Base-by-base conservation (phyloP, 2,113 vertebrate species). In the Trogon surrucura region DNA sequence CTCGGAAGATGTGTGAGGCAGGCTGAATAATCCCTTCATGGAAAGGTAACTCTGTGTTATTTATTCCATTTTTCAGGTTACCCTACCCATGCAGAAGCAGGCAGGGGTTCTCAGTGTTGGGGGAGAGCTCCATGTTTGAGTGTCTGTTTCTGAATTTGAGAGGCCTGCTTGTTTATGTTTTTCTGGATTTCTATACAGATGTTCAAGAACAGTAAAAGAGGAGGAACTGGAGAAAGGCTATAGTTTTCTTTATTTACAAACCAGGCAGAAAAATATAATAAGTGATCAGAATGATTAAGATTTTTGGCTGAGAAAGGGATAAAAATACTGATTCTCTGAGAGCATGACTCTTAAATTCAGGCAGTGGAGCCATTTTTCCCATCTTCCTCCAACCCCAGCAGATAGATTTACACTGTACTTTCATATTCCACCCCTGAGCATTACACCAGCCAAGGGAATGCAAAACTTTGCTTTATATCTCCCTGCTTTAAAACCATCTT, bases 351-450 rank as follows among this genome's bases (percentile, higher is more conserved):
- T 18, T 74, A 57, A 66, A 71, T 74, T 80, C 25, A 54, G 26
- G 9, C 14, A 80, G 22, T 2, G 0, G 26, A 38, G 17, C 19
- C 11, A 8, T 65, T 82, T 48, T 30, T 1, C 16, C 29, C 41
- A 61, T n/a, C 50, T 57, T 61, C 32, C 13, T 86, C 25, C 8
- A 38, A 7, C 2, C 7, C 15, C 41, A 60, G 6, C 0, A 0
- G 13, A 2, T 4, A 53, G 20, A 64, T 26, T 83, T 38, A 4
- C 20, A 60, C 16, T 0, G 2, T 32, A 6, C 19, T 77, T 73
- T 34, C 22, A 17, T 77, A 30, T 25, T 62, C 15, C 30, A 32
- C 29, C 34, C 15, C 54, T 69, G 12, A 70, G 25, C 10, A 20
- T 60, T 70, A 47, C 11, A 15, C 10, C 19, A 56, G 56, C 8